These are phyloP conservation scores for Nephrotoma flavescens DNA, from an alignment of 2,888 invertebrate species.

Conservation along the genomic window DNA sequence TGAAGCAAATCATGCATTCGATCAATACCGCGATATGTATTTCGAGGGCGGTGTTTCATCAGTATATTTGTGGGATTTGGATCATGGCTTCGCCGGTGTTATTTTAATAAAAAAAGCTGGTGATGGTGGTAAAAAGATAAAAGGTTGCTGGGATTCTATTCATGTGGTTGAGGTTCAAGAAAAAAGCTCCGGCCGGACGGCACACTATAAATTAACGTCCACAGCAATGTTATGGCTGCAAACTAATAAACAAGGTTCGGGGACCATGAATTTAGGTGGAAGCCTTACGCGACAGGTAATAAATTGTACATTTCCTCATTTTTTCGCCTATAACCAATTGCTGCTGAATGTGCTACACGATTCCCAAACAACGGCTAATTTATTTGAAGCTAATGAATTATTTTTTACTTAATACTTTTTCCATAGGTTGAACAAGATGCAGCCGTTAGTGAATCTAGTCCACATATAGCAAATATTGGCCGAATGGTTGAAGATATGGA, in stretches of 20 bases:
- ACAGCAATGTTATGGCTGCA: slow-evolving; percentile 99
- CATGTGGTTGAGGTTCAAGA: slow-evolving; percentile 98
- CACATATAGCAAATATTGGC: slow-evolving; percentile 98
- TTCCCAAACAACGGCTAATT: neutral
- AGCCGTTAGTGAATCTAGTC: slow-evolving; percentile 79
- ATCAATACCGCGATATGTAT: slow-evolving; percentile 97
- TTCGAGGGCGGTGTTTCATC: slow-evolving; percentile 99
- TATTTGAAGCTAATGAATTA: neutral
- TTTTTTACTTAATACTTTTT: slow-evolving; percentile 3
- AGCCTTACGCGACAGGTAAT: slow-evolving; percentile 88
- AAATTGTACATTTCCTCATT: neutral
- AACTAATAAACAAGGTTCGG: slow-evolving; percentile 90
- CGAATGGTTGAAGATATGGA: slow-evolving; percentile 99
- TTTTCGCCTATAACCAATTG: too few species aligned
- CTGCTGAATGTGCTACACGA: too few species aligned
- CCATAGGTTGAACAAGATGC: slow-evolving; percentile 78
- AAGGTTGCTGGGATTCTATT: slow-evolving; percentile 99
- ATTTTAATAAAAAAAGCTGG: slow-evolving; percentile 98
- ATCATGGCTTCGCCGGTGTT: slow-evolving; percentile 95
- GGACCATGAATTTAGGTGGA: slow-evolving; percentile 98
- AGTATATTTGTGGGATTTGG: slow-evolving; percentile 98
- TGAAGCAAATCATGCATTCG: slow-evolving; percentile 97
- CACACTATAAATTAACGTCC: slow-evolving; percentile 96
- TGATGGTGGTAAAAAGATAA: slow-evolving; percentile 95
- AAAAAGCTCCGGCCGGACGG: slow-evolving; percentile 83